These are phyloP conservation scores for Montipora cactus DNA, from an alignment of 64 coral and sea anemone genomes.

Conservation along the genomic window DNA sequence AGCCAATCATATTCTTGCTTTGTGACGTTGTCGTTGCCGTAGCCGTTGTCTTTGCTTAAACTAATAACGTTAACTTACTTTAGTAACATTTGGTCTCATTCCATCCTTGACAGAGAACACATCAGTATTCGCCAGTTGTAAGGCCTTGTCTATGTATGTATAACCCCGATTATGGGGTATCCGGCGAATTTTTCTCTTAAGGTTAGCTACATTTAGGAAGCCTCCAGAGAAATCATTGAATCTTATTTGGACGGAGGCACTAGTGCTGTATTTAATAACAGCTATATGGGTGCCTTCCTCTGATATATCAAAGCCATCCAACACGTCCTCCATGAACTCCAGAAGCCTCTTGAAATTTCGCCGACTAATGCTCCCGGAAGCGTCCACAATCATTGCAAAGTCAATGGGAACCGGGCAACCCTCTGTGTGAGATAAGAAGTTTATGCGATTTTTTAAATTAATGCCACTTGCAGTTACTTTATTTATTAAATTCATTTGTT, in stretches of 20 bases:
- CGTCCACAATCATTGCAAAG: constrained; percentile 67
- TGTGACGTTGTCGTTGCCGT: too few relatives aligned
- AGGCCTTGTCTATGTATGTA: constrained; percentile 52
- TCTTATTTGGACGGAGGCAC: background rate
- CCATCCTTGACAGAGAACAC: constrained; percentile 50
- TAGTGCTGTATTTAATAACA: constrained; percentile 47
- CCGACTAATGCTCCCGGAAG: constrained; percentile 62
- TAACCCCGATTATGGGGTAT: background rate
- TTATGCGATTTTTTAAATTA: background rate
- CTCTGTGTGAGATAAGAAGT: background rate
- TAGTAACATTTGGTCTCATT: constrained; percentile 53
- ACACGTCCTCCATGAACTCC: constrained; percentile 14
- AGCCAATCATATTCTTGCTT: too few relatives aligned
- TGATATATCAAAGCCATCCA: constrained; percentile 44
- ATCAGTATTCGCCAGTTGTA: constrained; percentile 25
- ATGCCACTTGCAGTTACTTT: background rate
- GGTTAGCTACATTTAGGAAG: constrained; percentile 20
- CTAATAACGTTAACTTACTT: constrained; percentile 18
- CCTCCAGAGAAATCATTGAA: constrained; percentile 53
- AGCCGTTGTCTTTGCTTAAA: too few relatives aligned
- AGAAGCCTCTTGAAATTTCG: constrained; percentile 1
- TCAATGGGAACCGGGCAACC: constrained; percentile 48
- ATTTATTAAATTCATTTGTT: too few relatives aligned
- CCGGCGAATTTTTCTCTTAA: background rate
- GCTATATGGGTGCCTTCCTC: constrained; percentile 55